Conservation (phyloP, 2,797 vertebrate genomes). For the Natrix natrix region DNA sequence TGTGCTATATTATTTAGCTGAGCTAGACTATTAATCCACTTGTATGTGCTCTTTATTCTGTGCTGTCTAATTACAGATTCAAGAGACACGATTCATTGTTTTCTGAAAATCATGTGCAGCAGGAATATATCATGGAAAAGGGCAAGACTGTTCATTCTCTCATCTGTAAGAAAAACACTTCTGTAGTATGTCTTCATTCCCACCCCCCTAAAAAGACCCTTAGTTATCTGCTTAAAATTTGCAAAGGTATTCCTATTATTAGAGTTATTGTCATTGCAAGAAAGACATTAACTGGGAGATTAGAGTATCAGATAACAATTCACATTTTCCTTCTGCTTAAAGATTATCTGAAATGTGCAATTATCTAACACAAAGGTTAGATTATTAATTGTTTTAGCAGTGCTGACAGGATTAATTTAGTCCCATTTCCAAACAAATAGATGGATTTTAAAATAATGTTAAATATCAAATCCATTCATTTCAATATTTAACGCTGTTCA, state of each 20-base stretch:
- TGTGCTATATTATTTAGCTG: not conserved
- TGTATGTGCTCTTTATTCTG: not conserved
- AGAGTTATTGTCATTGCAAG: not conserved
- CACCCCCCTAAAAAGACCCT: too few relatives aligned
- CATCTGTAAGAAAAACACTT: not conserved
- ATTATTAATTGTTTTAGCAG: not conserved
- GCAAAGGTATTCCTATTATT: not conserved
- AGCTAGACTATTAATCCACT: not conserved
- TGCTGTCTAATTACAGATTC: not conserved
- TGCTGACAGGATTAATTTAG: not conserved
- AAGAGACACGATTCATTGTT: not conserved
- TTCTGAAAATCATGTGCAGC: not conserved
- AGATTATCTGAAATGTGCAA: not conserved
- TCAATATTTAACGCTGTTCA: not conserved
- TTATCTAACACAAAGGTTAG: not conserved
- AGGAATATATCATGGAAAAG: not conserved
- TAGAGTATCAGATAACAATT: not conserved
- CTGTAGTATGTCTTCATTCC: not conserved
- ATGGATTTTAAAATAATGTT: not conserved
- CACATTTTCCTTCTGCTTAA: not conserved
- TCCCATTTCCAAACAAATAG: not conserved
- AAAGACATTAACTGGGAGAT: not conserved
- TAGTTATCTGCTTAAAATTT: not conserved
- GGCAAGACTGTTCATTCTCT: not conserved
- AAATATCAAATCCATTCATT: not conserved